phyloP scores from a whole-genome alignment of 2,888 invertebrate genomes.

The Tolmerus cingulatus region DNA sequence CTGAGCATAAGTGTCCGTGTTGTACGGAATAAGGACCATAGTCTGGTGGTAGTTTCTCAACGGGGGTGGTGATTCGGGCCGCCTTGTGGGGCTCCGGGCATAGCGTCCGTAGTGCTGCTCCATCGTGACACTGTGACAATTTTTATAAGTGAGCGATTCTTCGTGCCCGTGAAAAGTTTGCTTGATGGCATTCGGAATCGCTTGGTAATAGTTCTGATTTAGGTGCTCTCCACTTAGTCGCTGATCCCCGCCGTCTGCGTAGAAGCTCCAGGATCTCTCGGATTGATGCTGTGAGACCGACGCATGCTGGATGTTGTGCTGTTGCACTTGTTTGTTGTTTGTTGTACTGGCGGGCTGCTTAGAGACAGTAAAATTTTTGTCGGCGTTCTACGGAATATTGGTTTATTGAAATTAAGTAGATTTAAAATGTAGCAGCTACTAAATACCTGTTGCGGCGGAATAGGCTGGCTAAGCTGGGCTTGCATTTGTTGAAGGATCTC shows the following conservation, averaged over 20 bases:
- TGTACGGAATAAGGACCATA: conserved; percentile 74
- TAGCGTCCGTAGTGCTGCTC: conserved; percentile 59
- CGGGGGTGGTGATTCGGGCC: conserved; percentile 77
- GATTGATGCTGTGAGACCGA: conserved; percentile 60
- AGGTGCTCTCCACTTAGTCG: conserved; percentile 58
- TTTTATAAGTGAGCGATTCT: conserved; percentile 61
- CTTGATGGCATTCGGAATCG: conserved; percentile 61
- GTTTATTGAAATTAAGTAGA: background rate
- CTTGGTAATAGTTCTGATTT: conserved; percentile 59
- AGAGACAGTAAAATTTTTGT: background rate
- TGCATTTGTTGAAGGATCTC: conserved; percentile 85
- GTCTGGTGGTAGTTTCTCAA: conserved; percentile 74
- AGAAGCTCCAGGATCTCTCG: conserved; percentile 62
- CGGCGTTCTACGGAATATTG: conserved; percentile 32
- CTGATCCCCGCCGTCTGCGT: conserved; percentile 56
- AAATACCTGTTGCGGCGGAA: conserved; percentile 48
- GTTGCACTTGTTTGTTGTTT: background rate
- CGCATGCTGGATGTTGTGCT: conserved; percentile 42
- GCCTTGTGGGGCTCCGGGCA: conserved; percentile 62
- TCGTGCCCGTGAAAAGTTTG: conserved; percentile 61
- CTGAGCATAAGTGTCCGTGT: conserved; percentile 63
- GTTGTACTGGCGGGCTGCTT: background rate
- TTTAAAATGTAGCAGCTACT: background rate
- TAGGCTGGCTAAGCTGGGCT: conserved; percentile 66
- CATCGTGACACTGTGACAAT: conserved; percentile 55